Evolutionary conservation across 2,888 invertebrate genomes (phyloP), one percentile per base, ranked within the genome.

Genomic region (Drosophila recens): DNA sequence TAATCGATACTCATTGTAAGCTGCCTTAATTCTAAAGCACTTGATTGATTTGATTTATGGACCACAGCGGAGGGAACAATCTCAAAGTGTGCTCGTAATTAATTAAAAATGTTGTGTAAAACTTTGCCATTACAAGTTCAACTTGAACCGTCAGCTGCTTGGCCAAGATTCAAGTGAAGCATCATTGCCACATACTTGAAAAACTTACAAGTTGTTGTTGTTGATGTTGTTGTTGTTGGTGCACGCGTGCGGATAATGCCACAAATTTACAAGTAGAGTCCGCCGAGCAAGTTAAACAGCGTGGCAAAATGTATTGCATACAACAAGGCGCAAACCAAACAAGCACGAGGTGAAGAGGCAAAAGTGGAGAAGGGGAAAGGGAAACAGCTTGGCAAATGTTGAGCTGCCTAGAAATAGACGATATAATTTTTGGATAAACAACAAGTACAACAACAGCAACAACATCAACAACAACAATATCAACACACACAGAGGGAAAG

Each of bases 371-470:
- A 13, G 13, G 9, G 8, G n/a, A 6, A 23, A 15, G 71, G 75
- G 62, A 70, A 83, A 82, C 78, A 86, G 80, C 83, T 88, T 80
- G 77, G 74, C 59, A 72, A 83, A 87, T 85, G 77, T 71, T 88
- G 71, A 65, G 67, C 51, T 69, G 75, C 77, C 69, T 61, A 67
- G 13, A 15, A 40, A 17, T n/a, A 46, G 56, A 59, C 27, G 43
- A 13, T 17, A 83, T 82, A 85, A 82, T 87, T 83, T 82, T 87
- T 79, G 85, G 82, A 72, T 76, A 87, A 78, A 82, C 87, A 79
- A 57, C 80, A 72, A 64, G 48, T 52, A 62, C n/a, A n/a, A 17
- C 17, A 17, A 17, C 17, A 17, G 17, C 54, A 67, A 67, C 66
- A 63, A 38, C 46, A 61, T 45, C 54, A 73, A n/a, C 17, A 23